Conservation (phyloP, 2,113 vertebrate species). For the Vulpes vulpes region DNA sequence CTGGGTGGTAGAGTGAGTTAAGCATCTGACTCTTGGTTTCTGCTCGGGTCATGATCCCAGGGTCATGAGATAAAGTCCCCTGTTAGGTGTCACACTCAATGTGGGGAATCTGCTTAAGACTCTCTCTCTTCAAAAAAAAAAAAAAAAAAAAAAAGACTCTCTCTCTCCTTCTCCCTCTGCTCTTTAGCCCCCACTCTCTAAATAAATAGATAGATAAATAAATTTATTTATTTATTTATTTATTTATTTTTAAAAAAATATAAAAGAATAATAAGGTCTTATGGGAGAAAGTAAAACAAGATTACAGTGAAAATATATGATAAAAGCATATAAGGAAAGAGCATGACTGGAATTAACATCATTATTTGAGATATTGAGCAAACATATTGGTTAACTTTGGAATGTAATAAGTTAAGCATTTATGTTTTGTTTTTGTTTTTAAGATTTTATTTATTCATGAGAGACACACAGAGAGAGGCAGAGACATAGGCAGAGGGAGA, state of each 20-base stretch:
- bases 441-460: too few species aligned
- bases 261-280: conserved; percentile 31
- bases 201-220: neutral
- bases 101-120: neutral
- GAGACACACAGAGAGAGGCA: too few species aligned
- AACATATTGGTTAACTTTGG: neutral
- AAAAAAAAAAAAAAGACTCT: too few species aligned
- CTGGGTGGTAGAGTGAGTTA: neutral
- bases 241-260: neutral
- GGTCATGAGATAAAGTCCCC: neutral
- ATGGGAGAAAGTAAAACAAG: conserved; percentile 6
- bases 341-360: neutral
- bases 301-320: conserved; percentile 17
- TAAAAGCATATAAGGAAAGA: neutral
- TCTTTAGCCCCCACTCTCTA: neutral
- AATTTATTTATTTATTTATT: neutral
- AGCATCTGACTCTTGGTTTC: neutral
- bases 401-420: neutral
- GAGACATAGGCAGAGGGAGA: too few species aligned
- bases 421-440: neutral
- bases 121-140: too few species aligned
- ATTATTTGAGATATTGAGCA: neutral
- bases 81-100: neutral
- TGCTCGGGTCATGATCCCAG: neutral
- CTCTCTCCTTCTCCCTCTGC: neutral